Conservation (phyloP, 2,888 invertebrate genomes). For the Tubiluchus corallicola region DNA sequence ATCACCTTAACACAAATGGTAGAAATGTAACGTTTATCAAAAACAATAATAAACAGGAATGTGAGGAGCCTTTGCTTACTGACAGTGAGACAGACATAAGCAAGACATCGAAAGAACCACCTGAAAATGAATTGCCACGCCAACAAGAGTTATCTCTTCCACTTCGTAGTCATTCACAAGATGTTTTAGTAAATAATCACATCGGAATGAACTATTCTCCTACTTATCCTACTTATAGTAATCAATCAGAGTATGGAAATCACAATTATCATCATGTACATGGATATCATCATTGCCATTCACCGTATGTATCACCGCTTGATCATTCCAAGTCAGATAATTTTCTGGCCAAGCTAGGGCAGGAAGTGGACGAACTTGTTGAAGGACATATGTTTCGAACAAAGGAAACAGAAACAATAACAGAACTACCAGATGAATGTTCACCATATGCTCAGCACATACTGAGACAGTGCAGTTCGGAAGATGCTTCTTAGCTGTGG, state of each 20-base stretch:
- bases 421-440: not conserved
- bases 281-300: not conserved
- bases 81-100: not conserved
- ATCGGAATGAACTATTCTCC: constrained; percentile 8
- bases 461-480: too few species aligned
- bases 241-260: constrained; percentile 15
- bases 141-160: not conserved
- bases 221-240: constrained; percentile 14
- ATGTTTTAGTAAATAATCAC: too few species aligned
- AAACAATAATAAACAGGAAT: not conserved
- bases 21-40: not conserved
- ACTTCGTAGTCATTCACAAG: not conserved
- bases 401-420: not conserved
- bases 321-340: not conserved
- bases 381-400: not conserved
- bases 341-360: not conserved
- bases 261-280: constrained; percentile 11
- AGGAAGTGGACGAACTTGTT: too few species aligned
- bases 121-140: not conserved
- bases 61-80: too few species aligned
- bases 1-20: too few species aligned
- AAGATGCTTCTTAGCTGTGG: too few species aligned
- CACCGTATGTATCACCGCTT: constrained; percentile 3
- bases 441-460: too few species aligned
- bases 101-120: not conserved